A percentile compares a stretch with the other conserved stretches of the same genome.
phyloP scores from a whole-genome alignment of 2,797 vertebrate genomes.

The Calcarius lapponicus region DNA sequence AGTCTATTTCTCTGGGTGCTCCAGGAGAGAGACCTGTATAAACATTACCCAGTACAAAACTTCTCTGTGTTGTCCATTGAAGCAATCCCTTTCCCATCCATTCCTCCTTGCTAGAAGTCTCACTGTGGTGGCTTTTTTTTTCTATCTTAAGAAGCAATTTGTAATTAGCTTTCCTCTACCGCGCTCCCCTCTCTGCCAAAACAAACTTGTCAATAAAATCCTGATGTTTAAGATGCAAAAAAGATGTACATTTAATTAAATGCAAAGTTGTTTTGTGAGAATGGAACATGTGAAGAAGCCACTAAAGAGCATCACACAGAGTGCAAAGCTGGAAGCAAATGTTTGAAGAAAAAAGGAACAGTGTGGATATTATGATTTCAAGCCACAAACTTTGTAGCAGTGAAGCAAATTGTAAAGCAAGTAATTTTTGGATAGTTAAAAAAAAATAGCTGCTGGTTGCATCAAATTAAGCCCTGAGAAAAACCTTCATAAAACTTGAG shows the following conservation, averaged over 20 bases:
- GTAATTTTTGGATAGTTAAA: neutral
- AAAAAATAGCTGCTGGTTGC: neutral
- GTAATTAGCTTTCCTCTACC: constrained; percentile 35
- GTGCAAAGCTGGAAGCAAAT: constrained; percentile 40
- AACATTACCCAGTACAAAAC: neutral
- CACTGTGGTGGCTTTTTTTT: neutral
- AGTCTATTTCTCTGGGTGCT: neutral
- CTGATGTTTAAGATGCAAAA: constrained; percentile 51
- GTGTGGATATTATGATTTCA: constrained; percentile 13
- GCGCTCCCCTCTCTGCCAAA: constrained; percentile 22
- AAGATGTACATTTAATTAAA: constrained; percentile 61
- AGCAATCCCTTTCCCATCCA: neutral
- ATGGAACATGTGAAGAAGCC: constrained; percentile 21
- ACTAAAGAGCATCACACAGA: constrained; percentile 42
- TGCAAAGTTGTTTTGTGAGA: constrained; percentile 41
- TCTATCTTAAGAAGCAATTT: neutral
- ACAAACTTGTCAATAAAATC: constrained; percentile 51
- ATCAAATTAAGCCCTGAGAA: constrained; percentile 43
- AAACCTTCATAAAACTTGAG: neutral
- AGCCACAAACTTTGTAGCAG: neutral
- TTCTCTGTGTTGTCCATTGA: neutral
- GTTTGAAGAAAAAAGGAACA: constrained; percentile 15
- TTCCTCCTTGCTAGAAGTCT: neutral
- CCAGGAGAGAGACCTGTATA: neutral
- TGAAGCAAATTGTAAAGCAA: constrained; percentile 7